Percentiles rank a stretch among this genome's conserved stretches.
Evolutionary conservation across 1,140 invertebrate genomes (phyloP).

Genomic region (Oryctes rhinoceros): DNA sequence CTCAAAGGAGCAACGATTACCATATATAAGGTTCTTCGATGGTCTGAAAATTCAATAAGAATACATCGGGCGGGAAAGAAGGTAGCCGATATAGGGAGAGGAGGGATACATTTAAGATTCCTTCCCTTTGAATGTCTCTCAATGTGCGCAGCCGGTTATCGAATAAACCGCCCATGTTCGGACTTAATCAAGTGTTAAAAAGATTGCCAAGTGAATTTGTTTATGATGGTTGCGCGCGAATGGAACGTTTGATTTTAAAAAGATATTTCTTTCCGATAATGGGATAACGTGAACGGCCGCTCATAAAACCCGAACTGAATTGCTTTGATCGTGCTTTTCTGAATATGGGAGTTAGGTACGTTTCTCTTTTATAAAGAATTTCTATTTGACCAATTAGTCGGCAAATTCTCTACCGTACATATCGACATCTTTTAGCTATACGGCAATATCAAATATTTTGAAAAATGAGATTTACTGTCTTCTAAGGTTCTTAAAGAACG

Average conservation of each 20-base stretch:
- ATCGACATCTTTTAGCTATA: too few relatives aligned
- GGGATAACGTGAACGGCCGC: background rate
- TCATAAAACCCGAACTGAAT: background rate
- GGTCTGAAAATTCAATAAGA: background rate
- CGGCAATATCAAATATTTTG: too few relatives aligned
- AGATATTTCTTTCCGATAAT: slow-evolving; percentile 9
- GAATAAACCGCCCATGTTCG: slow-evolving; percentile 39
- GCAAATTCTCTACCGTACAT: too few relatives aligned
- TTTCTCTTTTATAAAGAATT: too few relatives aligned
- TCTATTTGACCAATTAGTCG: too few relatives aligned
- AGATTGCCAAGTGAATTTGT: slow-evolving; percentile 38
- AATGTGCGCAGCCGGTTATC: slow-evolving; percentile 34
- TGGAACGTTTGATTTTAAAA: slow-evolving; percentile 37
- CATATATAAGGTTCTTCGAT: background rate
- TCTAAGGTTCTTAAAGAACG: too few relatives aligned
- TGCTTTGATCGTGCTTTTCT: slow-evolving; percentile 1
- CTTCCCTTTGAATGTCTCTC: slow-evolving; percentile 36
- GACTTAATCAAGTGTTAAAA: slow-evolving; percentile 42
- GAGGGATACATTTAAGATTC: slow-evolving; percentile 19
- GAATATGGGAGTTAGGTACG: too few relatives aligned
- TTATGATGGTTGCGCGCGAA: slow-evolving; percentile 38
- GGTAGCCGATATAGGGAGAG: background rate
- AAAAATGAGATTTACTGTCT: too few relatives aligned
- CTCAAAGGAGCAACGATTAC: slow-evolving; percentile 9
- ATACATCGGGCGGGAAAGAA: background rate